Conservation (phyloP, 2,797 vertebrate species). For the Dryobates pubescens region DNA sequence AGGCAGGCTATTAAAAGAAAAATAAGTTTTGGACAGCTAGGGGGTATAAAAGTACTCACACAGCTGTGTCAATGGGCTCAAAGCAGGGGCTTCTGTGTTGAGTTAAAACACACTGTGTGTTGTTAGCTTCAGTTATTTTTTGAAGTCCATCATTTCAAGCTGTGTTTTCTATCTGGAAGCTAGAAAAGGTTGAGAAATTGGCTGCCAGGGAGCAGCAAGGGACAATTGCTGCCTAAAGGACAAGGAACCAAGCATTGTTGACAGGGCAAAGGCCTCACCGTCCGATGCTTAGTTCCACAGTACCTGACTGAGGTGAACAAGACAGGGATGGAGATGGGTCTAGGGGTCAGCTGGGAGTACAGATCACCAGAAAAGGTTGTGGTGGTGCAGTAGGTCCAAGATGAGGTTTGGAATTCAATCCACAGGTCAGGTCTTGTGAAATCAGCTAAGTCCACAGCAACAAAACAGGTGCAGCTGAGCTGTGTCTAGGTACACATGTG, state of each 20-base stretch:
- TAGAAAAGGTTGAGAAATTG: neutral
- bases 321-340: neutral
- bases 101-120: neutral
- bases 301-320: neutral
- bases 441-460: neutral
- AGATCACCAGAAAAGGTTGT: neutral
- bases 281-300: neutral
- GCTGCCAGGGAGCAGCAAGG: neutral
- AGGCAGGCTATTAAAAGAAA: neutral
- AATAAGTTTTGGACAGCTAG: neutral
- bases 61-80: constrained; percentile 37
- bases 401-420: neutral
- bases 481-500: neutral
- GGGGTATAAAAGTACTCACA: neutral
- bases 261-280: neutral
- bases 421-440: neutral
- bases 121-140: constrained; percentile 23
- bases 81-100: neutral
- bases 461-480: neutral
- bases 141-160: neutral
- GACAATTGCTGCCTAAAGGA: neutral
- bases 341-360: neutral
- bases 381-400: neutral
- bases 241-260: neutral
- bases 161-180: constrained; percentile 37